Conservation (phyloP, 2,113 vertebrate genomes). For the Apteryx mantelli region DNA sequence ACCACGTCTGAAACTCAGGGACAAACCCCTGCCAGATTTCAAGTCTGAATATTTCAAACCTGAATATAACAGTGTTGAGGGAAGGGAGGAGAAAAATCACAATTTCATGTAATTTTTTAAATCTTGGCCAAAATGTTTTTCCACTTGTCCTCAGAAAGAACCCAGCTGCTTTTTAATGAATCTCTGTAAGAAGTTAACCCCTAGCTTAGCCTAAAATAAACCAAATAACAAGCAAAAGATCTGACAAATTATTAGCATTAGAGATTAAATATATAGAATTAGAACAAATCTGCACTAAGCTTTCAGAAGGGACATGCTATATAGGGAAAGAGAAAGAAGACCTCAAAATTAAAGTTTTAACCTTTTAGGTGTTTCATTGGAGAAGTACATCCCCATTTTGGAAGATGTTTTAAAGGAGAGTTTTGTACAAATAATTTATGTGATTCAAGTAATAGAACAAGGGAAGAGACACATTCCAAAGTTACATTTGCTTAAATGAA, state of each 20-base stretch:
- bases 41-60: slow-evolving; percentile 6
- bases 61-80: background rate
- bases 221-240: background rate
- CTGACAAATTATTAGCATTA: slow-evolving; percentile 5
- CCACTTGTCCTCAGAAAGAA: background rate
- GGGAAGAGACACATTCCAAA: background rate
- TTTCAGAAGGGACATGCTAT: background rate
- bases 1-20: background rate
- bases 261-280: slow-evolving; percentile 41
- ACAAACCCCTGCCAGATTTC: background rate
- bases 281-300: slow-evolving; percentile 35
- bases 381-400: background rate
- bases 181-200: slow-evolving; percentile 27
- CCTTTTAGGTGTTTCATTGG: background rate
- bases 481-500: background rate
- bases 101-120: slow-evolving; percentile 21
- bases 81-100: background rate
- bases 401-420: background rate
- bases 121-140: background rate
- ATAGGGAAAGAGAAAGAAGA: background rate
- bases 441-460: background rate
- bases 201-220: slow-evolving; percentile 32
- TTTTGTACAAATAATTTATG: background rate
- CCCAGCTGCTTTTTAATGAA: slow-evolving; percentile 30
- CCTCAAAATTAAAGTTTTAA: background rate